Percentiles rank a stretch among this genome's conserved stretches.
These are phyloP conservation scores for Rhombomys opimus DNA, from an alignment of 2,113 vertebrate genomes.

Conservation along the genomic window DNA sequence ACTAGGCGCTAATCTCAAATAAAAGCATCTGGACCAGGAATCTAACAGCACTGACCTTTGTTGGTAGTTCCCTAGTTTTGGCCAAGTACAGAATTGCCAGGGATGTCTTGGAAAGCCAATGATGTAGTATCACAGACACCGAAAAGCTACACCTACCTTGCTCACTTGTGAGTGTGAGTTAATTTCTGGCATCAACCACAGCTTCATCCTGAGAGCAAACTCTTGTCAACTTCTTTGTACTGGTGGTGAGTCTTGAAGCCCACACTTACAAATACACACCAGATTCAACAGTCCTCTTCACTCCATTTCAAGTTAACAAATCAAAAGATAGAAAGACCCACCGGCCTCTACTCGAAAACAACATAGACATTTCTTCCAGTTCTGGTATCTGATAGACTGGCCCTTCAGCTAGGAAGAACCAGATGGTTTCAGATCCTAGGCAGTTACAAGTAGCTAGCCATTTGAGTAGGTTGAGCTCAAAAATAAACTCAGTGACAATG, in stretches of 20 bases:
- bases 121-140: not conserved
- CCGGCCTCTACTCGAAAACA: not conserved
- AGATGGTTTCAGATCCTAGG: not conserved
- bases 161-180: not conserved
- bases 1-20: not conserved
- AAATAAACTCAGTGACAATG: not conserved
- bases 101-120: not conserved
- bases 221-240: not conserved
- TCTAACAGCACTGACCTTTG: not conserved
- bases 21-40: not conserved
- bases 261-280: fast-evolving
- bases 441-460: not conserved
- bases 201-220: not conserved
- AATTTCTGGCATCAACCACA: not conserved
- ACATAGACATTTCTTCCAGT: not conserved
- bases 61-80: not conserved
- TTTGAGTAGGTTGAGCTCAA: not conserved
- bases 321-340: not conserved
- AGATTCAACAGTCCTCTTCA: not conserved
- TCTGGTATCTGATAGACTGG: not conserved
- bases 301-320: not conserved
- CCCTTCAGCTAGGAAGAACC: not conserved
- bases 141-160: not conserved
- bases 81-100: not conserved
- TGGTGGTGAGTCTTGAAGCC: not conserved